phyloP scores from a whole-genome alignment of 2,888 invertebrate species.

The Lacanobia oleracea region DNA sequence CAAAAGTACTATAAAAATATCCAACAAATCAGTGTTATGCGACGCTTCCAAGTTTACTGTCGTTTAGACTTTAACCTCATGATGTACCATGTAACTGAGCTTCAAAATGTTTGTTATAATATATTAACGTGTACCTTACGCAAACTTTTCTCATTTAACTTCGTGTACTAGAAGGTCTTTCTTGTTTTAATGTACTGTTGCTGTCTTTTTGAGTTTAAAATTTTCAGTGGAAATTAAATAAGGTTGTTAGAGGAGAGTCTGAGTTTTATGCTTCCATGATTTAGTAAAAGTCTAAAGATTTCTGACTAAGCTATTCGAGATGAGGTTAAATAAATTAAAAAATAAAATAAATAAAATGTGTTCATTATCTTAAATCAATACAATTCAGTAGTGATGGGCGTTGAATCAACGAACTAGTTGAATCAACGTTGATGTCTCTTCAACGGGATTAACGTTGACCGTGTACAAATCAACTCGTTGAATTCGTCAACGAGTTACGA shows the following conservation, averaged over 20 bases:
- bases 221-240: constrained; percentile 14
- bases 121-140: constrained; percentile 35
- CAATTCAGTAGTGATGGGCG: too few relatives aligned
- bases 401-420: too few relatives aligned
- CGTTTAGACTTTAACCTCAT: constrained; percentile 13
- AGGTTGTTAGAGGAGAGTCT: not conserved
- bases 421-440: too few relatives aligned
- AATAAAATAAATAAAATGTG: too few relatives aligned
- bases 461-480: too few relatives aligned
- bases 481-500: too few relatives aligned
- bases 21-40: constrained; percentile 32
- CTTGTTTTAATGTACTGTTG: constrained; percentile 26
- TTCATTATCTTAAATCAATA: too few relatives aligned
- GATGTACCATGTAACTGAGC: constrained; percentile 26
- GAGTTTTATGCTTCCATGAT: not conserved
- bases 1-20: constrained; percentile 1
- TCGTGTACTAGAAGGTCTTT: constrained; percentile 17
- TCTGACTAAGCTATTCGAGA: not conserved
- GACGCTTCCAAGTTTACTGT: constrained; percentile 20
- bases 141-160: constrained; percentile 61
- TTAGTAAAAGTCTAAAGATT: not conserved
- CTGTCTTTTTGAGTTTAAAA: constrained; percentile 22
- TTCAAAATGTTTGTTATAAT: constrained; percentile 45
- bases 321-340: too few relatives aligned
- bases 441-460: too few relatives aligned